A percentile compares a stretch with the other conserved stretches of the same genome.
Evolutionary conservation across 2,888 invertebrate species (phyloP).

Genomic region (Melikaiella ostensackeni): DNA sequence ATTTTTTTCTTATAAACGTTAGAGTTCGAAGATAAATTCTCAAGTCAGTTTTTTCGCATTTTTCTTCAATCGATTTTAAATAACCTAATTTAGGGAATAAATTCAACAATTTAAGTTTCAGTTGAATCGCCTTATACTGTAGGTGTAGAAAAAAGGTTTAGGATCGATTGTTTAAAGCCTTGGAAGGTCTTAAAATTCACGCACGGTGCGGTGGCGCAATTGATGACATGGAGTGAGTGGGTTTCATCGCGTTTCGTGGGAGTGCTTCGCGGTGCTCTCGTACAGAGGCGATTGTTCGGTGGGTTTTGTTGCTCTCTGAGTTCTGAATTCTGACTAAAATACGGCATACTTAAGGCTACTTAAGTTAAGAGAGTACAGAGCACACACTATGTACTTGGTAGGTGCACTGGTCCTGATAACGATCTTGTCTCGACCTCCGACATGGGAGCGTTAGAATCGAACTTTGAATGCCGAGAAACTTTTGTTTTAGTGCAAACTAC

Average conservation of each 20-base stretch:
- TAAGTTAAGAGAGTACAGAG: not conserved
- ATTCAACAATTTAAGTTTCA: no score
- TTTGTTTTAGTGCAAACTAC: slow-evolving; percentile 9
- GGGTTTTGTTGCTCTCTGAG: slow-evolving; percentile 7
- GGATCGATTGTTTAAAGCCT: slow-evolving; percentile 11
- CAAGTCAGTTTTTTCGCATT: no score
- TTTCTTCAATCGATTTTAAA: no score
- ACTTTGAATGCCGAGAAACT: slow-evolving; percentile 14
- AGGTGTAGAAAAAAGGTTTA: not conserved
- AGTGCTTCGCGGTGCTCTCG: not conserved
- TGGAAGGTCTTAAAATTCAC: slow-evolving; percentile 27
- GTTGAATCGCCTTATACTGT: not conserved
- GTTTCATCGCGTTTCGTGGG: slow-evolving; percentile 28
- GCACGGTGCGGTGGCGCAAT: slow-evolving; percentile 27
- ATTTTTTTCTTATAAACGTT: no score
- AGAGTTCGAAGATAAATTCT: no score
- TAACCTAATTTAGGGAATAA: no score
- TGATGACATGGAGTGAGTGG: slow-evolving; percentile 1
- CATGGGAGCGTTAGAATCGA: slow-evolving; percentile 14
- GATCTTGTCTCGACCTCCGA: slow-evolving; percentile 10
- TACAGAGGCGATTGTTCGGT: slow-evolving; percentile 16
- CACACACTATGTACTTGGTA: not conserved
- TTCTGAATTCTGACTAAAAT: no score
- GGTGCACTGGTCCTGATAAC: not conserved
- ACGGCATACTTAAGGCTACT: no score